Evolutionary conservation across 2,113 vertebrate species (phyloP), one percentile per base, ranked within the genome.

Genomic region (Charadrius vociferus): DNA sequence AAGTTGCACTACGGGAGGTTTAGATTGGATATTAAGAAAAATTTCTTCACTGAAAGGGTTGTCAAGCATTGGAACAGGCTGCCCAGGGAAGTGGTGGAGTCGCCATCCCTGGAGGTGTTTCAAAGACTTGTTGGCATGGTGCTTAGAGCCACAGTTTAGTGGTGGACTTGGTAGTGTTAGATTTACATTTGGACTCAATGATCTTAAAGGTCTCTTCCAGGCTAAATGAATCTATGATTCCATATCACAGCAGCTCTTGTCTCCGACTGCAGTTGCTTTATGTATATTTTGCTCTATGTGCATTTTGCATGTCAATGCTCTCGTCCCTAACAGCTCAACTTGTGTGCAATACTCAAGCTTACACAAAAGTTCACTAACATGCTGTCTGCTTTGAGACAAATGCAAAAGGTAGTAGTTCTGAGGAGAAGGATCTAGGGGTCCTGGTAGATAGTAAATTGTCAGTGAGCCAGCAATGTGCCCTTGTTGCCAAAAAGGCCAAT

Each of bases 291-390:
- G 55, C 37, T 85, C 81, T 55, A 20, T 32, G 21, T 45, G 22
- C 41, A 32, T 30, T 87, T 77, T 52, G 23, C n/a, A 30, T 10
- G 17, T 29, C 62, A 66, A 2, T 1, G 2, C 14, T 47, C 36
- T 79, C 1, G 0, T 71, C 47, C 36, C 24, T 15, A 67, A 49
- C 39, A 68, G 22, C 39, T 29, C 32, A 18, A 36, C 7, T 67
- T 14, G 19, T 7, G 14, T 49, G 18, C 52, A 61, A 6, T 30
- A 61, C 20, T 43, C 0, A 0, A 12, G 18, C 45, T 68, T 36
- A 70, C 43, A 68, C 12, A 39, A 56, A 56, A 55, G 65, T 32
- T 78, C 39, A 22, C 43, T 56, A 68, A 68, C 23, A 9, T 9
- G 29, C 56, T 82, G 12, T 18, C 62, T 50, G 13, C 56, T 81